A percentile compares a stretch with the other conserved stretches of the same genome.
Conservation (phyloP, 2,888 invertebrate genomes). For the Drosophila flavopinicola region DNA sequence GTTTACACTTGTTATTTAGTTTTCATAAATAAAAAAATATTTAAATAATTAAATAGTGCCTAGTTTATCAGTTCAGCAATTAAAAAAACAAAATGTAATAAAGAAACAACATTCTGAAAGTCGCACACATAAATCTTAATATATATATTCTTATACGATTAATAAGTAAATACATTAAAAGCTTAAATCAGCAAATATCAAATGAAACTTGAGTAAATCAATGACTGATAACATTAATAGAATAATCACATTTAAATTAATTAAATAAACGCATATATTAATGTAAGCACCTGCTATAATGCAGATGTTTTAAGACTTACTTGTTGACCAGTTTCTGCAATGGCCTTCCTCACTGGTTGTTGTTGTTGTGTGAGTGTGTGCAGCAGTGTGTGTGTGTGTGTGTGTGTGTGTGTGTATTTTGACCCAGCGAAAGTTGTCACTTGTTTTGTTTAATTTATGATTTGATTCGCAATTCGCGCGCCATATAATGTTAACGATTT, state of each 20-base stretch:
- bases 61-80: too few relatives aligned
- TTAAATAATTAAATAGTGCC: too few relatives aligned
- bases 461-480: conserved; percentile 47
- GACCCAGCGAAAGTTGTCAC: conserved; percentile 43
- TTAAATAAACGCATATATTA: not conserved
- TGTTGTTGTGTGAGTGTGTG: not conserved
- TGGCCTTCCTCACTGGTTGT: not conserved
- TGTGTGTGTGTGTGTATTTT: conserved; percentile 8
- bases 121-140: too few relatives aligned
- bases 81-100: too few relatives aligned
- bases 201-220: not conserved
- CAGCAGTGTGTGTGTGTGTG: conserved; percentile 16
- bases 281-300: conserved; percentile 1
- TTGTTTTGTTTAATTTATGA: conserved; percentile 37
- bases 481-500: conserved; percentile 43
- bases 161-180: not conserved
- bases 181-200: not conserved
- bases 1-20: too few relatives aligned
- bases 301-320: conserved; percentile 35
- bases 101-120: too few relatives aligned
- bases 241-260: not conserved
- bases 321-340: conserved; percentile 28
- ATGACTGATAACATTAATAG: not conserved
- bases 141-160: not conserved
- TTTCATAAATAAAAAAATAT: conserved; percentile 2